These are phyloP conservation scores for Unio delphinus DNA, from an alignment of 2,888 invertebrate species.

Conservation along the genomic window DNA sequence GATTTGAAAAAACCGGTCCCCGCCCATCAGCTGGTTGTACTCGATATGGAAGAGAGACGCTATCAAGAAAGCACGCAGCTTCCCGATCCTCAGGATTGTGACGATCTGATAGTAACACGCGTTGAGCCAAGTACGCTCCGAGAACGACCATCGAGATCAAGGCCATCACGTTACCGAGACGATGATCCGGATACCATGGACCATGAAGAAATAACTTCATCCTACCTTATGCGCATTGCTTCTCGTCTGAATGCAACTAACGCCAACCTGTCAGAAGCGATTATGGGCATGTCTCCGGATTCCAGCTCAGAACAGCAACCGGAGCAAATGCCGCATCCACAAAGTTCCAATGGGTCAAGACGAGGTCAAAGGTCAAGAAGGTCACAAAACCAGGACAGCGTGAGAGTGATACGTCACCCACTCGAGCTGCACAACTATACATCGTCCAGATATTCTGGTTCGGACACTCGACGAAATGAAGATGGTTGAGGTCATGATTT, in stretches of 20 bases:
- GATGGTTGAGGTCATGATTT: too few species aligned
- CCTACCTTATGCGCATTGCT: constrained; percentile 43
- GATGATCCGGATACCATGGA: constrained; percentile 30
- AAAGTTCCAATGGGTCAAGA: constrained; percentile 22
- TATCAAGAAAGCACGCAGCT: constrained; percentile 21
- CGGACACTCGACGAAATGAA: too few species aligned
- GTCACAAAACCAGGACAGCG: constrained; percentile 25
- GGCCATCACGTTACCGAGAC: constrained; percentile 1
- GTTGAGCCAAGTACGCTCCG: constrained; percentile 13
- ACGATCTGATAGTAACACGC: constrained; percentile 27
- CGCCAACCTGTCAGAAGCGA: constrained; percentile 46
- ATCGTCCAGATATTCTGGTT: too few species aligned
- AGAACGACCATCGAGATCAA: not conserved
- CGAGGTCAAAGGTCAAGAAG: constrained; percentile 33
- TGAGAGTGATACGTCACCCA: constrained; percentile 46
- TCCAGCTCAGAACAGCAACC: too few species aligned
- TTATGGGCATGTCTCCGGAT: constrained; percentile 31
- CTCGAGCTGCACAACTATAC: constrained; percentile 8
- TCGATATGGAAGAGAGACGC: constrained; percentile 40
- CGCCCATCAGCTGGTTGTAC: constrained; percentile 48
- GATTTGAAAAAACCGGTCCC: constrained; percentile 52
- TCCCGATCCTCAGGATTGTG: constrained; percentile 27
- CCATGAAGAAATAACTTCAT: constrained; percentile 35
- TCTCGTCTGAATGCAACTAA: constrained; percentile 45
- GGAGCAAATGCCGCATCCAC: too few species aligned